phyloP scores from a whole-genome alignment of 2,113 vertebrate genomes.

The Labrus mixtus region DNA sequence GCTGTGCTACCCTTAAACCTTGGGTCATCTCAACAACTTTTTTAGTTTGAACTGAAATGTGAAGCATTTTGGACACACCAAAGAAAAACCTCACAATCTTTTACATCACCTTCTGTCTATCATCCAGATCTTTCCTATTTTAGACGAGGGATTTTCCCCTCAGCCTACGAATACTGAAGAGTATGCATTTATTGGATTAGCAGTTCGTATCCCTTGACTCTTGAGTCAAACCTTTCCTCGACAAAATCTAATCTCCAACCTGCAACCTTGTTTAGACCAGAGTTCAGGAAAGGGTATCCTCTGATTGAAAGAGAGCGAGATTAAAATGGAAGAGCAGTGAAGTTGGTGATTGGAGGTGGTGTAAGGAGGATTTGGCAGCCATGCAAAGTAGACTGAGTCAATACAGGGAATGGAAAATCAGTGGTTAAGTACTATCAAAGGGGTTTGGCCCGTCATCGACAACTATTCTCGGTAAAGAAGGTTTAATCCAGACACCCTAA shows the following conservation, averaged over 20 bases:
- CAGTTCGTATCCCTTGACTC: conserved; percentile 25
- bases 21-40: too few species aligned
- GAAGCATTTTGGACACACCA: neutral
- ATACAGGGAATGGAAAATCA: conserved; percentile 37
- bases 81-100: neutral
- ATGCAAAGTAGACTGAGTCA: conserved; percentile 17
- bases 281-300: conserved; percentile 42
- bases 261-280: conserved; percentile 19
- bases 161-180: conserved; percentile 29
- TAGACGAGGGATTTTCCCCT: conserved; percentile 27
- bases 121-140: conserved; percentile 25
- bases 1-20: too few species aligned
- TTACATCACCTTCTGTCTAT: neutral
- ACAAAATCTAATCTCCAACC: conserved; percentile 39
- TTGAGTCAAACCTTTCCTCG: conserved; percentile 7
- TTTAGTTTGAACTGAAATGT: neutral
- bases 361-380: conserved; percentile 66
- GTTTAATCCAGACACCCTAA: conserved; percentile 29
- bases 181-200: conserved; percentile 60
- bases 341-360: conserved; percentile 11
- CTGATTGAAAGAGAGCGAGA: conserved; percentile 24
- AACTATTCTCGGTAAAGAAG: conserved; percentile 17
- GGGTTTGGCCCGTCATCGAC: conserved; percentile 11
- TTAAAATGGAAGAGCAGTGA: conserved; percentile 19
- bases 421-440: conserved; percentile 17